These are phyloP conservation scores for Xanthia icteritia DNA, from an alignment of 2,888 invertebrate genomes.

Conservation along the genomic window DNA sequence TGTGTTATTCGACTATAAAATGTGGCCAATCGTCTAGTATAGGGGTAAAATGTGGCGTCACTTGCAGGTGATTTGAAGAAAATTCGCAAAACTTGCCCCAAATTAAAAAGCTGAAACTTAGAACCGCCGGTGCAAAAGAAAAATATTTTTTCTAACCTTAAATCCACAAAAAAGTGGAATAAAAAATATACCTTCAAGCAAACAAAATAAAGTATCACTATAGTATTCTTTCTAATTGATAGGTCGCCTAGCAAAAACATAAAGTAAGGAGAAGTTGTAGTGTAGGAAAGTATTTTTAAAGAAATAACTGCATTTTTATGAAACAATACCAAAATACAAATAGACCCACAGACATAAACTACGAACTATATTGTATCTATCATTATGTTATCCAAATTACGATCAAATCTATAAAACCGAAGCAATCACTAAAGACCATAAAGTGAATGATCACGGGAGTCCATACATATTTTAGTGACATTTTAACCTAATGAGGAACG, in stretches of 20 bases:
- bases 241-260: background rate
- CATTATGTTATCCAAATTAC: slow-evolving; percentile 51
- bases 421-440: slow-evolving; percentile 58
- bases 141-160: background rate
- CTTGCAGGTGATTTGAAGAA: background rate
- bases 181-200: background rate
- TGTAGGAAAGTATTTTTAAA: background rate
- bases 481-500: slow-evolving; percentile 69
- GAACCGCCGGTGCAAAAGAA: background rate
- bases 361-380: slow-evolving; percentile 8
- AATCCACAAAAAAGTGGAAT: background rate
- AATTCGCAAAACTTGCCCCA: background rate
- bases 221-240: background rate
- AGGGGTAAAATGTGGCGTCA: background rate
- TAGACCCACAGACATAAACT: slow-evolving; percentile 27
- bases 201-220: background rate
- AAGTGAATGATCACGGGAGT: slow-evolving; percentile 62
- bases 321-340: background rate
- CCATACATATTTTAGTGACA: slow-evolving; percentile 58
- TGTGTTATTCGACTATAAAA: slow-evolving; percentile 55
- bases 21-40: slow-evolving; percentile 46
- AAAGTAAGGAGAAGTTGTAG: too few relatives aligned
- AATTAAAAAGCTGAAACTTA: background rate
- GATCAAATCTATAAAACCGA: slow-evolving; percentile 60
- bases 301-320: background rate